Conservation (phyloP, 2,888 invertebrate species). For the Cosmia trapezina region DNA sequence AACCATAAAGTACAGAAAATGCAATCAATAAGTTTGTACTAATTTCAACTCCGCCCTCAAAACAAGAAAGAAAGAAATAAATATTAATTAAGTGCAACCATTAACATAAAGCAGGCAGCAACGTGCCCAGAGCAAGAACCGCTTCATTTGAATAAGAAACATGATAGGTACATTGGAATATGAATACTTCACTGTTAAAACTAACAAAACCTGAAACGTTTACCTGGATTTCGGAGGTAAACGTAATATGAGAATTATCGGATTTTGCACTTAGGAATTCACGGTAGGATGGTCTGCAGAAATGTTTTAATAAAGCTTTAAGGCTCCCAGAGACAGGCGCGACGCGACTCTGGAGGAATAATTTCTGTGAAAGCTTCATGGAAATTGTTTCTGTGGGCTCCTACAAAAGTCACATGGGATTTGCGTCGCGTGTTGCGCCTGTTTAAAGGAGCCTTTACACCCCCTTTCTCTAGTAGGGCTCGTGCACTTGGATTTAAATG, state of each 20-base stretch:
- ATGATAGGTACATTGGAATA: slow-evolving; percentile 64
- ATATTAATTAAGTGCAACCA: slow-evolving; percentile 65
- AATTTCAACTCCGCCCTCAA: slow-evolving; percentile 22
- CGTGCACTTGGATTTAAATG: background rate
- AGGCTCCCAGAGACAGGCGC: too few species aligned
- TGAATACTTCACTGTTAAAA: slow-evolving; percentile 56
- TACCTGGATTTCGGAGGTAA: slow-evolving; percentile 41
- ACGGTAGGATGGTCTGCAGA: background rate
- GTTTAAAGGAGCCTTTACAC: background rate
- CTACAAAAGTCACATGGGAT: too few species aligned
- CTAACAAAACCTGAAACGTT: slow-evolving; percentile 47
- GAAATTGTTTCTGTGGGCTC: too few species aligned
- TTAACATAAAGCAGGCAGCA: slow-evolving; percentile 54
- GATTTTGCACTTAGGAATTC: slow-evolving; percentile 3
- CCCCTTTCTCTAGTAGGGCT: background rate
- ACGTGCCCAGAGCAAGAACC: slow-evolving; percentile 55
- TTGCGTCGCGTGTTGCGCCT: too few species aligned
- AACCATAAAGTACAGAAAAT: slow-evolving; percentile 17
- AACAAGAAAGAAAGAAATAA: slow-evolving; percentile 53
- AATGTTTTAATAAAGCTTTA: background rate
- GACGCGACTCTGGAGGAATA: too few species aligned
- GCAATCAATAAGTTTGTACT: slow-evolving; percentile 8
- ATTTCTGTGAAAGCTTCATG: too few species aligned
- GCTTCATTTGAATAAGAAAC: slow-evolving; percentile 72
- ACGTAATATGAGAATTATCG: slow-evolving; percentile 35